Evolutionary conservation across 1,140 invertebrate genomes (phyloP).

Genomic region (Vanessa tameamea): DNA sequence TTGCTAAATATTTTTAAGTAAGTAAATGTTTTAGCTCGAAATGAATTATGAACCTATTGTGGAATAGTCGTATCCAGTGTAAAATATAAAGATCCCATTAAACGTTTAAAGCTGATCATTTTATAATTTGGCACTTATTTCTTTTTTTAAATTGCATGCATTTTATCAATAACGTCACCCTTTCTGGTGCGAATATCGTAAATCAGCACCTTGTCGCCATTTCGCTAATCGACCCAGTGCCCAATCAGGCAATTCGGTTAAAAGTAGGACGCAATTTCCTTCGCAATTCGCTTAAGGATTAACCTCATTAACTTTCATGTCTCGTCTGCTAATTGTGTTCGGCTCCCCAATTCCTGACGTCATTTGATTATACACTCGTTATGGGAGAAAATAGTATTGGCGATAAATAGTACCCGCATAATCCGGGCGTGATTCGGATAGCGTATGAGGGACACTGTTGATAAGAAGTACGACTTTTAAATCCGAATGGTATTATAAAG

Average conservation of each 20-base stretch:
- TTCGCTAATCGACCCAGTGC: constrained; percentile 56
- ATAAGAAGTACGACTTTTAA: too few relatives aligned
- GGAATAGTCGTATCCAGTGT: too few relatives aligned
- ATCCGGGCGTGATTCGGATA: constrained; percentile 3
- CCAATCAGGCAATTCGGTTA: constrained; percentile 62
- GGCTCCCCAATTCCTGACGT: constrained; percentile 55
- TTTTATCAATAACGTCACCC: constrained; percentile 12
- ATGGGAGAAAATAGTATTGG: constrained; percentile 44
- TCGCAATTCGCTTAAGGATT: constrained; percentile 70
- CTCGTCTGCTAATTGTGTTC: constrained; percentile 69
- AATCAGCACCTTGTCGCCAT: constrained; percentile 33
- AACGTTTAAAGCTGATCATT: too few relatives aligned
- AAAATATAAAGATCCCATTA: too few relatives aligned
- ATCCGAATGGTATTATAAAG: too few relatives aligned
- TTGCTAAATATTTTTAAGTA: too few relatives aligned
- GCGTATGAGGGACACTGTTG: background rate
- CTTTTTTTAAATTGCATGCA: background rate
- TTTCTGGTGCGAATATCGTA: constrained; percentile 16
- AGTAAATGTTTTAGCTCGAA: too few relatives aligned
- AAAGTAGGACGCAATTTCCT: constrained; percentile 74
- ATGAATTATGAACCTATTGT: too few relatives aligned
- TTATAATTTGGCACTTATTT: too few relatives aligned
- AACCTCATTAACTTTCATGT: constrained; percentile 73
- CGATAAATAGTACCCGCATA: constrained; percentile 34
- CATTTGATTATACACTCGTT: constrained; percentile 66